A percentile compares a stretch with the other conserved stretches of the same genome.
Evolutionary conservation across 1,140 invertebrate species (phyloP).

Genomic region (Marisa cornuarietis): DNA sequence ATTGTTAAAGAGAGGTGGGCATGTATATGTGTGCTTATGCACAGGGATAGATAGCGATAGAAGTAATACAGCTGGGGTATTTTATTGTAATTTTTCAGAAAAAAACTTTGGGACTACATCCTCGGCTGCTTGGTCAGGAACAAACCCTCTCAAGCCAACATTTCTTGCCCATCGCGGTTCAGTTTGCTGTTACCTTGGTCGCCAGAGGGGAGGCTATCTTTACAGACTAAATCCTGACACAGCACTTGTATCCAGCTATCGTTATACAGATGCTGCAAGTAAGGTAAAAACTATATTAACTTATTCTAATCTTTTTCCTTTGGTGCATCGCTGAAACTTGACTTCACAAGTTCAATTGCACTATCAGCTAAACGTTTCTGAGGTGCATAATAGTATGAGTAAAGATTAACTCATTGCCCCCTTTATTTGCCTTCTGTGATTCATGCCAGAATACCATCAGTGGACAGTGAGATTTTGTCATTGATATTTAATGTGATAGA

Average conservation of each 20-base stretch:
- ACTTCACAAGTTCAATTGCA: neutral
- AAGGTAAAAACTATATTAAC: constrained; percentile 27
- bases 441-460: too few relatives aligned
- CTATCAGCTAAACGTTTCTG: too few relatives aligned
- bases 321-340: neutral
- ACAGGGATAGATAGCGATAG: neutral
- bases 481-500: too few relatives aligned
- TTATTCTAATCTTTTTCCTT: neutral
- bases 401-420: too few relatives aligned
- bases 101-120: neutral
- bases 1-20: neutral
- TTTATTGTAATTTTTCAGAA: neutral
- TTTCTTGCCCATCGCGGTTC: constrained; percentile 21
- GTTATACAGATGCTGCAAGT: constrained; percentile 39
- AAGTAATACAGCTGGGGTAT: neutral
- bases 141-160: constrained; percentile 30
- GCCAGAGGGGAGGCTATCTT: constrained; percentile 36
- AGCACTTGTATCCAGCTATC: constrained; percentile 33
- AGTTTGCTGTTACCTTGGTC: constrained; percentile 43
- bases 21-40: neutral
- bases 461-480: too few relatives aligned
- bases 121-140: neutral
- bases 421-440: too few relatives aligned
- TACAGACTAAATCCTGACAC: constrained; percentile 32
- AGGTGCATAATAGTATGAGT: too few relatives aligned